Percentiles rank a stretch among this genome's conserved stretches.
phyloP scores from a whole-genome alignment of 2,888 invertebrate genomes.

The Pyrocoelia pectoralis region DNA sequence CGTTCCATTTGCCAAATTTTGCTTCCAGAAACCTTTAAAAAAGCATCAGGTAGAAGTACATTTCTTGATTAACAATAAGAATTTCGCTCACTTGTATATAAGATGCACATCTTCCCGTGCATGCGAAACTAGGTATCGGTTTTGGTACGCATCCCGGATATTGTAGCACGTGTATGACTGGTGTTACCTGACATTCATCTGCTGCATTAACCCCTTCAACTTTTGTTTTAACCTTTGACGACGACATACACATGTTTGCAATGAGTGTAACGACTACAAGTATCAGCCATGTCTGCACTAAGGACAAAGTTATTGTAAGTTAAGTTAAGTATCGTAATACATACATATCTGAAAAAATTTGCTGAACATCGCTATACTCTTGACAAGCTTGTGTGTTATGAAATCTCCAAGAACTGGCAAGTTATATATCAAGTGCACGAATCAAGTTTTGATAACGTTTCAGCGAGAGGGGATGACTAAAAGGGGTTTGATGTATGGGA shows the following conservation, averaged over 20 bases:
- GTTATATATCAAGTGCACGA: constrained; percentile 16
- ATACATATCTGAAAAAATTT: constrained; percentile 26
- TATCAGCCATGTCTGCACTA: constrained; percentile 45
- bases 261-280: constrained; percentile 47
- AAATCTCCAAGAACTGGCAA: neutral
- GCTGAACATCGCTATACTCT: constrained; percentile 23
- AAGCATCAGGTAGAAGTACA: constrained; percentile 24
- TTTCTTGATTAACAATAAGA: constrained; percentile 3
- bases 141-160: constrained; percentile 93
- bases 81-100: constrained; percentile 80
- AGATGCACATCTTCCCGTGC: constrained; percentile 89
- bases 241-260: constrained; percentile 55
- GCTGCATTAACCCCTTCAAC: constrained; percentile 56
- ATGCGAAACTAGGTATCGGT: constrained; percentile 93
- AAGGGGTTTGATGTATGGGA: constrained; percentile 24
- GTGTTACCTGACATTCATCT: constrained; percentile 90
- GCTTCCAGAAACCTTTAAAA: constrained; percentile 84
- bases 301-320: constrained; percentile 12
- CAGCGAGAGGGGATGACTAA: constrained; percentile 23
- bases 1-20: constrained; percentile 97
- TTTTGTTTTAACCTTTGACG: constrained; percentile 39
- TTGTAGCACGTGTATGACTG: constrained; percentile 89
- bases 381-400: neutral
- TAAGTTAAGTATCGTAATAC: constrained; percentile 21
- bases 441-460: constrained; percentile 29